Evolutionary conservation across 1,140 invertebrate genomes (phyloP), one percentile per base, ranked within the genome.

Genomic region (Zaprionus gabonicus): DNA sequence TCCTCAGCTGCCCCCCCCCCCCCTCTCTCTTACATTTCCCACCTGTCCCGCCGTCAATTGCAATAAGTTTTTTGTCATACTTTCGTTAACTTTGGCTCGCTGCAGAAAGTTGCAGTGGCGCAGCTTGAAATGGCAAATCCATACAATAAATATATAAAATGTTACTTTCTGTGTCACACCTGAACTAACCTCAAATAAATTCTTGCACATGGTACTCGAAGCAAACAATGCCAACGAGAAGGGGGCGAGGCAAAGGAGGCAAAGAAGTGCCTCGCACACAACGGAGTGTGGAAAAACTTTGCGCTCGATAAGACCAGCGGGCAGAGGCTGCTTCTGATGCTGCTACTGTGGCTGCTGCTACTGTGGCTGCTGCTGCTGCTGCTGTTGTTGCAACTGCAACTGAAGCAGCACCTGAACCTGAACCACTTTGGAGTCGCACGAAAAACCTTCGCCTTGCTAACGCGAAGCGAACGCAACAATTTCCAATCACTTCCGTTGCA

Each of bases 131-230:
- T 88, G 82, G 86, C 76, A 88, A 88, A 88, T 88, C 85, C 85
- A 91, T 88, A 88, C 85, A 88, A 88, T 88, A 88, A 88, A 88
- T 88, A 88, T 88, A 88, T 88, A 88, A 88, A 90, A 90, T 88
- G 85, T 88, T 90, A 88, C 85, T 71, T 80, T 81, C 75, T 82
- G 76, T 90, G 85, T 91, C 85, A 90, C 85, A 88, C 85, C 85
- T 88, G 85, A 88, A 85, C 85, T 90, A 90, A 88, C 85, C 85
- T 90, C 85, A 90, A 88, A 88, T 88, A 88, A 88, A 88, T 88
- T 90, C 90, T 74, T 53, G 46, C 81, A 90, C 85, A 84, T 87
- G 64, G 36, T 65, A 65, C 31, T 46, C 55, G 53, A 49, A 3
- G 64, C 82, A 82, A 83, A 83, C 70, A 82, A 67, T 65, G 46